Base-by-base conservation (phyloP, 2,113 vertebrate genomes). In the Phrynosoma blainvillii region DNA sequence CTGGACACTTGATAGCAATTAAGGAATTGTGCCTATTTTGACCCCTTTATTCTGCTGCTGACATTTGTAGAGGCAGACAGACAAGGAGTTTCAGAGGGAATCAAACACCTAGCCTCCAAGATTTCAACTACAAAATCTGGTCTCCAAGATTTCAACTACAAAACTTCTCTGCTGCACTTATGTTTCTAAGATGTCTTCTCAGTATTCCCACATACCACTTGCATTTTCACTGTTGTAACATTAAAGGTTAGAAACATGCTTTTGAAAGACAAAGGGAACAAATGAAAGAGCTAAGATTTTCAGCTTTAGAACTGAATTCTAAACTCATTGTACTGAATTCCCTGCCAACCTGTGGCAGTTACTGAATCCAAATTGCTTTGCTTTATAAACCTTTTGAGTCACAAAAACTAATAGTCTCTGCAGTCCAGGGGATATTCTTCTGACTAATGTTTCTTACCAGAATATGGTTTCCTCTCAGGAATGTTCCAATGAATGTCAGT, bases 391-490 rank as follows among this genome's bases (percentile, higher is more conserved):
- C 23, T 84, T 47, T 76, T 30, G 66, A 89, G 30, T n/a, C 25
- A 56, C 54, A 87, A 65, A 94, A 76, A 62, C 14, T 89, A 88
- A 89, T 1, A 79, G 16, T 78, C 25, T 65, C 88, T 56, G 7
- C 13, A 47, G 47, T 47, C 47, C 47, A 47, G 47, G 77, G 82
- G 62, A 93, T 0, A 10, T 56, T 88, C 7, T 47, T 47, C 87
- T 36, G 18, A 62, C 59, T 62, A 62, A 66, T 91, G 89, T 25
- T 13, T 78, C 0, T 9, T 87, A 62, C 0, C 3, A 76, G 42
- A 85, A 42, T 62, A 4, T 62, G 59, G 12, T 18, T 81, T 76
- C 92, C 87, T 84, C 82, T 83, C 91, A 84, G 89, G 85, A 87
- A 54, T 56, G 79, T 89, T 84, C 92, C 90, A 93, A 75, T 12